Percentiles rank a stretch among this genome's conserved stretches.
Conservation (phyloP, 2,797 vertebrate genomes). For the Echiichthys vipera region DNA sequence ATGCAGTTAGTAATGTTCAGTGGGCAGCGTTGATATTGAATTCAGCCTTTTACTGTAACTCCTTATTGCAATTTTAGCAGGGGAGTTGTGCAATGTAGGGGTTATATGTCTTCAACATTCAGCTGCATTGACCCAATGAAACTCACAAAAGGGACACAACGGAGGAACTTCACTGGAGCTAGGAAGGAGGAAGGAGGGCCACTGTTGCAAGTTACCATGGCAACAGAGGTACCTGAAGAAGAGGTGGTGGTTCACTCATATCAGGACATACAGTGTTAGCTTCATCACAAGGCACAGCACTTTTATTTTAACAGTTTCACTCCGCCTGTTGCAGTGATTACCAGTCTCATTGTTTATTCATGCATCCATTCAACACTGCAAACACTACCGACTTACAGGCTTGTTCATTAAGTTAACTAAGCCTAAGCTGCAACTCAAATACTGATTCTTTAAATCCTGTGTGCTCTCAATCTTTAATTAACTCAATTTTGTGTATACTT, state of each 20-base stretch:
- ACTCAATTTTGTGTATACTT: too few species aligned
- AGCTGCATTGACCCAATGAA: conserved; percentile 38
- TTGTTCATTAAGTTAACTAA: too few species aligned
- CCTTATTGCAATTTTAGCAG: conserved; percentile 23
- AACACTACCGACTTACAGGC: too few species aligned
- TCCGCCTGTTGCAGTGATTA: not conserved
- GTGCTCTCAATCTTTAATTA: too few species aligned
- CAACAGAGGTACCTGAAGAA: conserved; percentile 29
- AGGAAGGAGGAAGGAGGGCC: not conserved
- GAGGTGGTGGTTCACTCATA: not conserved
- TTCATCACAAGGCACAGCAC: not conserved
- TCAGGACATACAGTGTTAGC: conserved; percentile 2
- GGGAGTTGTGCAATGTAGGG: not conserved
- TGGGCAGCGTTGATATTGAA: conserved; percentile 32
- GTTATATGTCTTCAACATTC: conserved; percentile 18
- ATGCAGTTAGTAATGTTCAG: conserved; percentile 42
- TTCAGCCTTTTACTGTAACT: conserved; percentile 35
- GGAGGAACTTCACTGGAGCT: conserved; percentile 6
- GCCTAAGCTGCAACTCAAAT: too few species aligned
- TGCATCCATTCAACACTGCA: too few species aligned
- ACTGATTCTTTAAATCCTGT: too few species aligned
- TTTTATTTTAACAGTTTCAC: not conserved
- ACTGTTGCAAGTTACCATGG: conserved; percentile 34
- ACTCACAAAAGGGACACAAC: conserved; percentile 13
- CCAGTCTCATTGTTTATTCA: too few species aligned